These are phyloP conservation scores for Stichodactyla mertensii DNA, from an alignment of 64 coral and sea anemone genomes.

Conservation along the genomic window DNA sequence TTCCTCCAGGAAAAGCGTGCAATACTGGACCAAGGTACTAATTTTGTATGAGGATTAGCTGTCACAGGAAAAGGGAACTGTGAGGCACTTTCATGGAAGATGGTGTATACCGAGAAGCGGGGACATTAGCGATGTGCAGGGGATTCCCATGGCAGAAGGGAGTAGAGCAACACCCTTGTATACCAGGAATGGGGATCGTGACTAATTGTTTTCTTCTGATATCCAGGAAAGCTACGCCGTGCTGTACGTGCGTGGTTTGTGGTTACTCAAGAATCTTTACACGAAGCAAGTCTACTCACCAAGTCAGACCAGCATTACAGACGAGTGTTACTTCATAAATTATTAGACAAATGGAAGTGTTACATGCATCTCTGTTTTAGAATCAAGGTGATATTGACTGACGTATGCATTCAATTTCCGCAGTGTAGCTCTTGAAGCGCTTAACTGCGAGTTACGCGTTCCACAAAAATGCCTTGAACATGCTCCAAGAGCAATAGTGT, in stretches of 20 bases:
- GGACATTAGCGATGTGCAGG: no score
- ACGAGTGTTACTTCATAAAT: background rate
- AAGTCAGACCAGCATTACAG: constrained; percentile 32
- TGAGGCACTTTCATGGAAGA: no score
- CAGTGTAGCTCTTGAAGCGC: no score
- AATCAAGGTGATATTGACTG: constrained; percentile 31
- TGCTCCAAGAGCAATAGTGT: no score
- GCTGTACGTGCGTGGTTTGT: constrained; percentile 47
- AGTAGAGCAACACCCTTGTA: no score
- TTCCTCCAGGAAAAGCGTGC: background rate
- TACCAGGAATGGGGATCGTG: no score
- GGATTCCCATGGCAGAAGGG: no score
- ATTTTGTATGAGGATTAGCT: background rate
- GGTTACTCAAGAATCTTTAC: constrained; percentile 5
- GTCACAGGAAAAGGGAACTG: background rate
- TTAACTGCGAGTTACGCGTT: no score
- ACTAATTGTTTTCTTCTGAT: no score
- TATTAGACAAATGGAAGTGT: constrained; percentile 23
- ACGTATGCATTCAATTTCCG: no score
- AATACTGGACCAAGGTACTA: constrained; percentile 10
- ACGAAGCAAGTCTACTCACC: background rate
- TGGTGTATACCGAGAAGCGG: no score
- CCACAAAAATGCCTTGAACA: no score
- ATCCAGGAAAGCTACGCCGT: constrained; percentile 36
- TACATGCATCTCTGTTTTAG: constrained; percentile 47